A percentile compares a stretch with the other conserved stretches of the same genome.
Evolutionary conservation across 1,140 invertebrate genomes (phyloP).

Genomic region (Meteorus sp.): DNA sequence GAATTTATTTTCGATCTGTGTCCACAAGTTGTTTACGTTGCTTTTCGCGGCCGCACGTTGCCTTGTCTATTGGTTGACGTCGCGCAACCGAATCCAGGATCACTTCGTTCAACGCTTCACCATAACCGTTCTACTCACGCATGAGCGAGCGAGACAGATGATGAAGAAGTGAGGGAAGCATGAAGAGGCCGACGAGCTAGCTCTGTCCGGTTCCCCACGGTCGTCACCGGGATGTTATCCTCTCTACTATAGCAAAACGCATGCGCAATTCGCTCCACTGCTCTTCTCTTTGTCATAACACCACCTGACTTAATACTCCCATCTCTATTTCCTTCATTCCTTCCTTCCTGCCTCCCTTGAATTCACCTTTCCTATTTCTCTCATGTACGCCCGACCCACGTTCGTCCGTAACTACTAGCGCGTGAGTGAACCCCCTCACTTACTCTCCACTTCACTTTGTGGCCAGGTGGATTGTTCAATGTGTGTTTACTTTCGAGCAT

Average conservation of each 20-base stretch:
- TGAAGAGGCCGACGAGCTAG: slow-evolving; percentile 50
- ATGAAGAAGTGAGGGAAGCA: slow-evolving; percentile 29
- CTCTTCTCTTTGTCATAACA: slow-evolving; percentile 8
- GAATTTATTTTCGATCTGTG: too few relatives aligned
- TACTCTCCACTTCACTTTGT: not conserved
- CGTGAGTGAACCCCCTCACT: not conserved
- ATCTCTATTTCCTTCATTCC: slow-evolving; percentile 27
- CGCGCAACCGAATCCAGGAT: not conserved
- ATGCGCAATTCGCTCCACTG: slow-evolving; percentile 40
- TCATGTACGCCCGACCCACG: not conserved
- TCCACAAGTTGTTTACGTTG: too few relatives aligned
- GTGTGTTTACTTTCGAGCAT: too few relatives aligned
- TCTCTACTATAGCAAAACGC: slow-evolving; percentile 38
- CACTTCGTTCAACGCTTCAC: not conserved
- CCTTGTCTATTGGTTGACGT: not conserved
- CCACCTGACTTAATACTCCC: slow-evolving; percentile 30
- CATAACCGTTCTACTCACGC: too few relatives aligned
- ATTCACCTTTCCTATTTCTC: not conserved
- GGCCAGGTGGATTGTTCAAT: too few relatives aligned
- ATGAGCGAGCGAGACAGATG: not conserved
- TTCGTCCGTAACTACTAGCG: not conserved
- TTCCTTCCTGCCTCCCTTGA: slow-evolving; percentile 20
- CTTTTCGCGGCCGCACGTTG: too few relatives aligned
- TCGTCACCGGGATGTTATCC: slow-evolving; percentile 49
- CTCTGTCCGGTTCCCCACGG: slow-evolving; percentile 53